phyloP scores from a whole-genome alignment of 1,140 invertebrate species.

The Lepidurus couesii region DNA sequence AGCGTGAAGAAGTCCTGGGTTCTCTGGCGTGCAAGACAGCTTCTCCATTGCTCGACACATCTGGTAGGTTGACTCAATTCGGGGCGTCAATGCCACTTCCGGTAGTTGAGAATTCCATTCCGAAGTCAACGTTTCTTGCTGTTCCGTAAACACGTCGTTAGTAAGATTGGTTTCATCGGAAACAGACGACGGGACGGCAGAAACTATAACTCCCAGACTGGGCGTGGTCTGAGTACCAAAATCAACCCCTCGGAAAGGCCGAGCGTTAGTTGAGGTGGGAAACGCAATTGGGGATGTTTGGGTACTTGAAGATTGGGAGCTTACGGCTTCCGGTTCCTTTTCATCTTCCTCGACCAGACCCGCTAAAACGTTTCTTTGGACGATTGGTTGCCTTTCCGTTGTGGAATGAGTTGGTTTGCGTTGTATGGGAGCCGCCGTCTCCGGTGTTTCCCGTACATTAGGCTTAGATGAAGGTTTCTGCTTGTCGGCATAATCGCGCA shows the following conservation, averaged over 20 bases:
- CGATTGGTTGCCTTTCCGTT: neutral
- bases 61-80: neutral
- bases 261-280: neutral
- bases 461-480: neutral
- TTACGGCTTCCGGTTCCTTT: no score
- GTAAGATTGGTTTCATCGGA: neutral
- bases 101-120: neutral
- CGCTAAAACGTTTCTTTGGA: neutral
- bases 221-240: neutral
- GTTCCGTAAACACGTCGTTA: neutral
- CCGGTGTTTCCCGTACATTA: no score
- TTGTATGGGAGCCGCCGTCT: no score
- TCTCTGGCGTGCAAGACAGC: neutral
- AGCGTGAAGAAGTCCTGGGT: neutral
- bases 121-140: neutral
- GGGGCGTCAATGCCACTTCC: neutral
- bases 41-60: neutral
- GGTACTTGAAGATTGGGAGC: neutral
- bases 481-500: neutral
- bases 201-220: neutral
- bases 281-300: neutral
- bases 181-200: neutral
- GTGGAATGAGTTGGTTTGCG: neutral
- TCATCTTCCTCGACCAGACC: no score
- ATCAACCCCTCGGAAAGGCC: neutral